phyloP scores from a whole-genome alignment of 2,113 vertebrate genomes.

The Trochalopteron elliotii region DNA sequence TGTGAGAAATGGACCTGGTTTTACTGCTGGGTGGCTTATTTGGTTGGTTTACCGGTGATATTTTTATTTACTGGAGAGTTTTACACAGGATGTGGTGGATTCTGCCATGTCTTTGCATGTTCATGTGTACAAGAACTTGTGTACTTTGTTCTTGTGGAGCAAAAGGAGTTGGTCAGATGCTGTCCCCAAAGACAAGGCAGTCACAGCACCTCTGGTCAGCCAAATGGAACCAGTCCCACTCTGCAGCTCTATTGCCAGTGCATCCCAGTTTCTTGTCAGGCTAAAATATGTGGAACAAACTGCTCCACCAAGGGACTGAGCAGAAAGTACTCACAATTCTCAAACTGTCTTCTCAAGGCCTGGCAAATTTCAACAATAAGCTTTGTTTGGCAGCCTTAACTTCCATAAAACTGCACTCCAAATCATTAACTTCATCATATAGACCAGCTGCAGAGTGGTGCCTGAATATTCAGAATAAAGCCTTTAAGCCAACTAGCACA shows the following conservation, averaged over 20 bases:
- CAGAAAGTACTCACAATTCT: neutral
- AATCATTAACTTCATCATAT: neutral
- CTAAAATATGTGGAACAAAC: neutral
- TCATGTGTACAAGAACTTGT: neutral
- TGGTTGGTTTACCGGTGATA: neutral
- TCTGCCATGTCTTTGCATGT: neutral
- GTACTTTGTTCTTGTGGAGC: neutral
- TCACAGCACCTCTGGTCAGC: neutral
- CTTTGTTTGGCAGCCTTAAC: neutral
- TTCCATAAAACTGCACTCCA: neutral
- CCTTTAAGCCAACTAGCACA: neutral
- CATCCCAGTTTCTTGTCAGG: neutral
- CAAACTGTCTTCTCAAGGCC: neutral
- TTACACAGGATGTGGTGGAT: neutral
- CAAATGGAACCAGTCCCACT: neutral
- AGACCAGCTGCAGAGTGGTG: neutral
- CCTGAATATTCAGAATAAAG: neutral
- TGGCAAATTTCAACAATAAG: neutral
- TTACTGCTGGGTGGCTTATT: neutral
- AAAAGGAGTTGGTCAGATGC: neutral
- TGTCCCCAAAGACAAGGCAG: neutral
- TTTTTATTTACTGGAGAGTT: neutral
- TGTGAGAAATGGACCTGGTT: neutral
- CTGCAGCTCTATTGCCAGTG: rapidly evolving
- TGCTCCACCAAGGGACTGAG: neutral